Evolutionary conservation across 30 jellyfish, hydroid and myxozoan genomes (phyloP).

Genomic region (Catostylus mosaicus): DNA sequence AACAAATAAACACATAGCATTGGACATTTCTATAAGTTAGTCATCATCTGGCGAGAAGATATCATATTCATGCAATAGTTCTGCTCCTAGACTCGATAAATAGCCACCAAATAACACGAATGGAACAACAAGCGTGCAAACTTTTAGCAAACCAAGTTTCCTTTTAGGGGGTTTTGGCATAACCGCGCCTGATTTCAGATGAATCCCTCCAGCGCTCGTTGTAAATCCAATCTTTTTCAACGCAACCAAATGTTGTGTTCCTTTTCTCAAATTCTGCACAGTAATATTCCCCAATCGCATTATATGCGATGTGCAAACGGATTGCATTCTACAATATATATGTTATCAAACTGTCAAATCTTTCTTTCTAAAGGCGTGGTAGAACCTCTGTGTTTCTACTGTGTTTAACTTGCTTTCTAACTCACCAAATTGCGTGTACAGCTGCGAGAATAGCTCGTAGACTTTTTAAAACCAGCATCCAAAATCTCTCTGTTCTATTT

Average conservation of each 20-base stretch:
- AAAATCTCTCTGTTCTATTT: neutral
- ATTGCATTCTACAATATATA: too few relatives aligned
- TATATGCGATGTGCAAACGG: too few relatives aligned
- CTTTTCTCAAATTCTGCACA: too few relatives aligned
- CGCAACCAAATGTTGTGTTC: neutral
- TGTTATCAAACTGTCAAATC: too few relatives aligned
- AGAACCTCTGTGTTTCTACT: too few relatives aligned
- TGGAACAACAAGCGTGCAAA: constrained; percentile 38
- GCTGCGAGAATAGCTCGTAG: neutral
- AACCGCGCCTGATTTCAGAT: constrained; percentile 71
- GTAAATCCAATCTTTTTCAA: neutral
- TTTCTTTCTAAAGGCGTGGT: too few relatives aligned
- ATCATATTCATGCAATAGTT: constrained; percentile 70
- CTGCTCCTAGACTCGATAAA: constrained; percentile 83
- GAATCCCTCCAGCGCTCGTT: constrained; percentile 26
- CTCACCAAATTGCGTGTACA: too few relatives aligned
- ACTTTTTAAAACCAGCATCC: neutral
- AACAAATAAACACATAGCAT: too few relatives aligned
- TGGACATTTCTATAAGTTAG: neutral
- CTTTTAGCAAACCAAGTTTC: constrained; percentile 58
- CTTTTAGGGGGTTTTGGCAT: constrained; percentile 55
- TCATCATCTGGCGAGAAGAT: constrained; percentile 78
- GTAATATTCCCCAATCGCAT: too few relatives aligned
- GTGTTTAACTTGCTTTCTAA: too few relatives aligned
- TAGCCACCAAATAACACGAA: constrained; percentile 70